Evolutionary conservation across 2,797 vertebrate genomes (phyloP).

Genomic region (Coreius guichenoti): DNA sequence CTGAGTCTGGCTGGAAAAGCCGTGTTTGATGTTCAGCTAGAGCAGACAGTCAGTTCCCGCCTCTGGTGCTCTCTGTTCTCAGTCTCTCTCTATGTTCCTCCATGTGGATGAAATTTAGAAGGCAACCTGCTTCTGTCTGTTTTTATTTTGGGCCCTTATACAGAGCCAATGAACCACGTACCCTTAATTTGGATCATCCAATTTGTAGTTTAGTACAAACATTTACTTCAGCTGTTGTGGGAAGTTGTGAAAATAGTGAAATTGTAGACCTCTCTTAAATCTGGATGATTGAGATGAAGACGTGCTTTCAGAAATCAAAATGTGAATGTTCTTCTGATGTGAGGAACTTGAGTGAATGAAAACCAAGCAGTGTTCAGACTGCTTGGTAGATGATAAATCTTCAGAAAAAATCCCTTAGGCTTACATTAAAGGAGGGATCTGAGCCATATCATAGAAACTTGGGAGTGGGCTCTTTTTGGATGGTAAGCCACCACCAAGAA

Average conservation of each 20-base stretch:
- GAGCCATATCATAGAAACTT: not conserved
- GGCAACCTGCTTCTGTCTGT: not conserved
- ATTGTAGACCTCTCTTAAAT: not conserved
- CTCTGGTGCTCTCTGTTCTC: not conserved
- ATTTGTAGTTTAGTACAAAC: not conserved
- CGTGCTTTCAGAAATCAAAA: not conserved
- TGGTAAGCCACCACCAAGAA: not conserved
- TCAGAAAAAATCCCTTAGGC: not conserved
- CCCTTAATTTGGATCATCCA: not conserved
- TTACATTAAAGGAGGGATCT: not conserved
- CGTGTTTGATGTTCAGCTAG: slow-evolving; percentile 29
- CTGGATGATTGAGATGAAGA: not conserved
- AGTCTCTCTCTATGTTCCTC: not conserved
- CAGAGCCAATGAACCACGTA: not conserved
- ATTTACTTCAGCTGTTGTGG: not conserved
- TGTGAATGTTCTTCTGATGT: slow-evolving; percentile 2
- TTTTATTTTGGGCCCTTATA: not conserved
- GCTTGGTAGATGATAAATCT: not conserved
- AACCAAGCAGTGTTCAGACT: not conserved
- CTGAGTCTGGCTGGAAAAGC: slow-evolving; percentile 7
- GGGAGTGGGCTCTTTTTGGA: not conserved
- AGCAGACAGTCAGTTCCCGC: slow-evolving; percentile 16
- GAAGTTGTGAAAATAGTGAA: not conserved
- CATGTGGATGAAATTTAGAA: not conserved
- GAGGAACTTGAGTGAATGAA: not conserved